A percentile compares a stretch with the other conserved stretches of the same genome.
Conservation (phyloP, 2,888 invertebrate genomes). For the Eumerus sabulonum region DNA sequence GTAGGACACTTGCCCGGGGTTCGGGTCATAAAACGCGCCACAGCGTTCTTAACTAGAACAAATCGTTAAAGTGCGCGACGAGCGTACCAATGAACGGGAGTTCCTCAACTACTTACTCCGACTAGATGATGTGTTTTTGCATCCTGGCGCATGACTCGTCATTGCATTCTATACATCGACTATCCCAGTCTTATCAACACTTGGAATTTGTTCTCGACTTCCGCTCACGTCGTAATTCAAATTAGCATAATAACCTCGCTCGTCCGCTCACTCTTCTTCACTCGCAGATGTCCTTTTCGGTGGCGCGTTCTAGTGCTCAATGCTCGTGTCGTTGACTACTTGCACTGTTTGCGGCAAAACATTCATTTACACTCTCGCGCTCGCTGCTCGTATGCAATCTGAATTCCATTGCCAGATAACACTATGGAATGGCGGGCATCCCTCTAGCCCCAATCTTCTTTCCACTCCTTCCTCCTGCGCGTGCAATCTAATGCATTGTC, state of each 20-base stretch:
- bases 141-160: conserved; percentile 29
- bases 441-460: background rate
- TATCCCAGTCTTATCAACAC: conserved; percentile 53
- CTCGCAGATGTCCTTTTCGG: conserved; percentile 31
- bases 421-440: background rate
- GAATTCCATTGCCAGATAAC: conserved; percentile 24
- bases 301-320: conserved; percentile 7
- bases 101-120: background rate
- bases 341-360: conserved; percentile 41
- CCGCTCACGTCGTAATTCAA: conserved; percentile 58
- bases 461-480: background rate
- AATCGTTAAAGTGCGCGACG: conserved; percentile 41
- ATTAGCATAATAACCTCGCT: conserved; percentile 61
- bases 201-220: conserved; percentile 53
- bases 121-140: too few relatives aligned
- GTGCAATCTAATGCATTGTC: conserved; percentile 23
- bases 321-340: background rate
- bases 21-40: background rate
- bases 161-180: conserved; percentile 7
- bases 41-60: conserved; percentile 35
- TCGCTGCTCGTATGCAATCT: conserved; percentile 7
- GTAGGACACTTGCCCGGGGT: conserved; percentile 30
- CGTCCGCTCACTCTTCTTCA: background rate
- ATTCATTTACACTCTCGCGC: conserved; percentile 32
- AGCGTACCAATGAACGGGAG: conserved; percentile 36